Conservation (phyloP, 2,797 vertebrate genomes). For the Perodicticus potto region DNA sequence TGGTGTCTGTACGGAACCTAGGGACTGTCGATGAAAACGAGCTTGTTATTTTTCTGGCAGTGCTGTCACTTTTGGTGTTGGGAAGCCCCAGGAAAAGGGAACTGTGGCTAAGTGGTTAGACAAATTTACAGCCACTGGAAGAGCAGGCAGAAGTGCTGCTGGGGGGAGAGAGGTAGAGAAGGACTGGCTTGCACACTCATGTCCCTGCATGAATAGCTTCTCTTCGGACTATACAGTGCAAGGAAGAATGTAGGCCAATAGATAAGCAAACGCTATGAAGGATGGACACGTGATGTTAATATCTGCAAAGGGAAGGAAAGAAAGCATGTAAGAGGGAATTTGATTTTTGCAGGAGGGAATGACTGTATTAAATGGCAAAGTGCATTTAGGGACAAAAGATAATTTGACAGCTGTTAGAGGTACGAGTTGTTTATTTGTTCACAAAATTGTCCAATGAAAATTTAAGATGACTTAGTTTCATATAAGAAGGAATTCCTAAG, state of each 20-base stretch:
- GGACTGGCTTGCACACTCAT: not conserved
- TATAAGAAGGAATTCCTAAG: not conserved
- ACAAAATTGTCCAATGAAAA: not conserved
- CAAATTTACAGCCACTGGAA: not conserved
- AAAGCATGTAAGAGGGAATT: not conserved
- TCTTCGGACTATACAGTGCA: not conserved
- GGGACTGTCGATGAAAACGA: not conserved
- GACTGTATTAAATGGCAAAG: not conserved
- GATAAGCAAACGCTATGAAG: not conserved
- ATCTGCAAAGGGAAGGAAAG: not conserved
- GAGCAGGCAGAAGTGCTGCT: not conserved
- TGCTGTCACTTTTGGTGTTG: not conserved
- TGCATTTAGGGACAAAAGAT: not conserved
- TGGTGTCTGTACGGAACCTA: not conserved
- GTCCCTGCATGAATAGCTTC: not conserved
- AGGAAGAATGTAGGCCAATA: not conserved
- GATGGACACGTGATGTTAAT: not conserved
- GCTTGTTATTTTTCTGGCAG: not conserved
- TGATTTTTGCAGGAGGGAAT: not conserved
- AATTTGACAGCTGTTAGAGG: not conserved
- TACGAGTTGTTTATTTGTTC: not conserved
- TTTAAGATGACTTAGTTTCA: not conserved
- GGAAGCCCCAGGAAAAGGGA: not conserved
- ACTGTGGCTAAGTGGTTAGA: not conserved
- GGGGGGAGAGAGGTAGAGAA: not conserved